Evolutionary conservation across 2,113 vertebrate genomes (phyloP).

Genomic region (Leptosomus discolor): DNA sequence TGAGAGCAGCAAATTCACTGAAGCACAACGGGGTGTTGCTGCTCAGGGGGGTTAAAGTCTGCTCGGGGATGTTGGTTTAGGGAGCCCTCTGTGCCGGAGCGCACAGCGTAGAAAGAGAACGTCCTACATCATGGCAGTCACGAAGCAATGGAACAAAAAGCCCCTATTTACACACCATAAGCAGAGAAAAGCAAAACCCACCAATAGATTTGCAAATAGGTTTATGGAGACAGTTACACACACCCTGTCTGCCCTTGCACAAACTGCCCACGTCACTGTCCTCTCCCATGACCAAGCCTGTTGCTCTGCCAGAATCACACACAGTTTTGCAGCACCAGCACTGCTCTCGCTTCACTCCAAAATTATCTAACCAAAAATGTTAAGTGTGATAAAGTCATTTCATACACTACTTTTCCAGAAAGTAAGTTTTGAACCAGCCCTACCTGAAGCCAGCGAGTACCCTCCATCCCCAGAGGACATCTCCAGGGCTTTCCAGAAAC

Average conservation of each 20-base stretch:
- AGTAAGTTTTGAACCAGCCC: not conserved
- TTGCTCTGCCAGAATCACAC: not conserved
- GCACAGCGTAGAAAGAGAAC: no score
- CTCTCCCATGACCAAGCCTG: fast-evolving
- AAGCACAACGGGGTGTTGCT: not conserved
- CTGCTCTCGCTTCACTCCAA: not conserved
- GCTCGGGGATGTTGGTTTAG: not conserved
- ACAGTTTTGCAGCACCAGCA: not conserved
- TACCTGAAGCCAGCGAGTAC: not conserved
- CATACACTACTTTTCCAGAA: not conserved
- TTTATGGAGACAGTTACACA: not conserved
- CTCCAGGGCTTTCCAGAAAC: not conserved
- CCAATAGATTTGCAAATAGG: not conserved
- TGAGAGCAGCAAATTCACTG: not conserved
- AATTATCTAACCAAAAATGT: not conserved
- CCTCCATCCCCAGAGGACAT: not conserved
- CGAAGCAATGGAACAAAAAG: not conserved
- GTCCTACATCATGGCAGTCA: not conserved
- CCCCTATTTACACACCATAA: not conserved
- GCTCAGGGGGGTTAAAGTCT: not conserved
- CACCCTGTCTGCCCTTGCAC: not conserved
- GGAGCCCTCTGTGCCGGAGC: not conserved
- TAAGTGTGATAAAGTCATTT: not conserved
- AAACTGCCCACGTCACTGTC: not conserved
- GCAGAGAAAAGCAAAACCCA: fast-evolving